A percentile compares a stretch with the other conserved stretches of the same genome.
Conservation (phyloP, 1,140 invertebrate species). For the Papilio machaon region DNA sequence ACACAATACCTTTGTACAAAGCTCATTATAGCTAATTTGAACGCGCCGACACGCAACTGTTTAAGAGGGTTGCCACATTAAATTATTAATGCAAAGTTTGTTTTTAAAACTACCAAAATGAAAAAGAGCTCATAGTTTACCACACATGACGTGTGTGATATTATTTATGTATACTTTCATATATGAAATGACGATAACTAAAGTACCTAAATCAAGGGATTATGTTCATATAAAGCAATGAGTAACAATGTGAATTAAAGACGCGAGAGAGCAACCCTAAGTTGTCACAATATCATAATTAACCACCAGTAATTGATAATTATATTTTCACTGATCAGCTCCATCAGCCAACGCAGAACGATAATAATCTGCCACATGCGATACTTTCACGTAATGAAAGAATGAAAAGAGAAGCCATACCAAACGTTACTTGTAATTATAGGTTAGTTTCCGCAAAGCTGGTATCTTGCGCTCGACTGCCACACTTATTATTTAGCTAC, state of each 20-base stretch:
- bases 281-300: neutral
- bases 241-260: neutral
- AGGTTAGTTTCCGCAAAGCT: neutral
- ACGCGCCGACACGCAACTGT: slow-evolving; percentile 5
- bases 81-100: slow-evolving; percentile 11
- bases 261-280: neutral
- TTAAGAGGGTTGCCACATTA: slow-evolving; percentile 16
- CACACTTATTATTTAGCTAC: too few species aligned
- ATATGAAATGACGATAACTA: too few species aligned
- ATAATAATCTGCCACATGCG: slow-evolving; percentile 4
- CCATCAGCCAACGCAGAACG: neutral
- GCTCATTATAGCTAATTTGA: slow-evolving; percentile 17
- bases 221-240: neutral
- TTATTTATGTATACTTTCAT: too few species aligned
- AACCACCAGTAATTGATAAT: neutral
- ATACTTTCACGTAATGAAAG: slow-evolving; percentile 8
- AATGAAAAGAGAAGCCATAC: slow-evolving; percentile 1
- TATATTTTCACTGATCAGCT: neutral
- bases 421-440: neutral
- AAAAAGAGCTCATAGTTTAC: neutral
- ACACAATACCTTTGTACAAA: slow-evolving; percentile 12
- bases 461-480: neutral
- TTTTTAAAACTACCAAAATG: neutral
- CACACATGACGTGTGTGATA: too few species aligned
- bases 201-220: neutral